phyloP scores from a whole-genome alignment of 2,797 vertebrate genomes.

The Clarias pachynema region DNA sequence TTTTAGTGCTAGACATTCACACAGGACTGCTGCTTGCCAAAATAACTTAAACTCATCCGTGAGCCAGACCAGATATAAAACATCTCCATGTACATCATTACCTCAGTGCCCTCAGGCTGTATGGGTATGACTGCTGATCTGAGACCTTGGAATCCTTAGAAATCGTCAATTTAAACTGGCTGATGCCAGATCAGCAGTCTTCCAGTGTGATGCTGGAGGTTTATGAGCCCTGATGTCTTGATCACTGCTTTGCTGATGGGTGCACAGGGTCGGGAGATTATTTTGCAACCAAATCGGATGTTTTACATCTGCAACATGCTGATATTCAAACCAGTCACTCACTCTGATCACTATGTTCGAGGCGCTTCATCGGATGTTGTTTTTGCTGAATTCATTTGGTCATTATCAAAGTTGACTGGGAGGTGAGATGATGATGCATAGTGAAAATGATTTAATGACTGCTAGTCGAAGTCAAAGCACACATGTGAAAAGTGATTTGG shows the following conservation, averaged over 20 bases:
- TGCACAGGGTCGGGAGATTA: slow-evolving; percentile 13
- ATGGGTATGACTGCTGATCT: slow-evolving; percentile 21
- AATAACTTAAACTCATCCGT: slow-evolving; percentile 28
- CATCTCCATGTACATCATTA: slow-evolving; percentile 50
- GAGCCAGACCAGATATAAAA: slow-evolving; percentile 45
- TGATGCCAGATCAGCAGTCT: slow-evolving; percentile 25
- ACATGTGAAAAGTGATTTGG: slow-evolving; percentile 10
- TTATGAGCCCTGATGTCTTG: slow-evolving; percentile 34
- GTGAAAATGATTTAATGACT: background rate
- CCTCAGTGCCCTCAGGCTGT: slow-evolving; percentile 45
- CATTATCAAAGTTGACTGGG: background rate
- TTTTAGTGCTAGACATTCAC: slow-evolving; percentile 19
- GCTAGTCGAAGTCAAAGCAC: background rate
- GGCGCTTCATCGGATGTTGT: background rate
- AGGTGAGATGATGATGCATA: background rate
- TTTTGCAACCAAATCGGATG: slow-evolving; percentile 18
- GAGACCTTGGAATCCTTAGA: background rate
- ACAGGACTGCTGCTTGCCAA: slow-evolving; percentile 35
- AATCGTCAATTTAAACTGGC: background rate
- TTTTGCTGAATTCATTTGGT: background rate
- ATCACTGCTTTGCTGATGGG: background rate
- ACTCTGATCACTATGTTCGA: background rate
- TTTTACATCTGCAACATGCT: slow-evolving; percentile 2
- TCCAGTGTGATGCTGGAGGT: slow-evolving; percentile 6
- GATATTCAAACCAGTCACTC: background rate